A percentile compares a stretch with the other conserved stretches of the same genome.
Conservation (phyloP, 2,888 invertebrate species). For the Caenorhabditis sp. region DNA sequence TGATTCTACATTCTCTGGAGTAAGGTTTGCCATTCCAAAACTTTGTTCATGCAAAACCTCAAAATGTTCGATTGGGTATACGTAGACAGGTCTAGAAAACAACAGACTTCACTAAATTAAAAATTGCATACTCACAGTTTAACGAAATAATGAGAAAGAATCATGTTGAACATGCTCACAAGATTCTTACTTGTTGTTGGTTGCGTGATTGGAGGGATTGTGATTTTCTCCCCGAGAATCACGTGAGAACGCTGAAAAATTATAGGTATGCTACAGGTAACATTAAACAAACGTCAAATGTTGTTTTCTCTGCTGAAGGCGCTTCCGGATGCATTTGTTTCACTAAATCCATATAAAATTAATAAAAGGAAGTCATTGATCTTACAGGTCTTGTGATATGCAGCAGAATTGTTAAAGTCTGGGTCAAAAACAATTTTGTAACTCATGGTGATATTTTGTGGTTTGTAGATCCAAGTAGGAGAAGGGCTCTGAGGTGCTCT, state of each 20-base stretch:
- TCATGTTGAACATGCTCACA: neutral
- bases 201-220: neutral
- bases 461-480: too few relatives aligned
- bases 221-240: neutral
- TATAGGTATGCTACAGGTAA: neutral
- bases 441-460: neutral
- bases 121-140: neutral
- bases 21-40: neutral
- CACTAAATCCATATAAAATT: neutral
- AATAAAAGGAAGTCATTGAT: neutral
- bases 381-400: constrained; percentile 2
- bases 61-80: constrained; percentile 18
- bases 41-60: neutral
- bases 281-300: neutral
- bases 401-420: neutral
- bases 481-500: too few relatives aligned
- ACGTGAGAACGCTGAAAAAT: constrained; percentile 10
- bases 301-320: neutral
- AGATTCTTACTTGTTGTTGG: neutral
- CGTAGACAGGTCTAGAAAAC: neutral
- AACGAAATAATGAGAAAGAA: neutral
- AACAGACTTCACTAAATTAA: neutral
- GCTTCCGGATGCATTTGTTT: neutral
- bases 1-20: constrained; percentile 1
- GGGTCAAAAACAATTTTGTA: constrained; percentile 12